A percentile compares a stretch with the other conserved stretches of the same genome.
Conservation (phyloP, 2,888 invertebrate species). For the Azorinus chamasolen region DNA sequence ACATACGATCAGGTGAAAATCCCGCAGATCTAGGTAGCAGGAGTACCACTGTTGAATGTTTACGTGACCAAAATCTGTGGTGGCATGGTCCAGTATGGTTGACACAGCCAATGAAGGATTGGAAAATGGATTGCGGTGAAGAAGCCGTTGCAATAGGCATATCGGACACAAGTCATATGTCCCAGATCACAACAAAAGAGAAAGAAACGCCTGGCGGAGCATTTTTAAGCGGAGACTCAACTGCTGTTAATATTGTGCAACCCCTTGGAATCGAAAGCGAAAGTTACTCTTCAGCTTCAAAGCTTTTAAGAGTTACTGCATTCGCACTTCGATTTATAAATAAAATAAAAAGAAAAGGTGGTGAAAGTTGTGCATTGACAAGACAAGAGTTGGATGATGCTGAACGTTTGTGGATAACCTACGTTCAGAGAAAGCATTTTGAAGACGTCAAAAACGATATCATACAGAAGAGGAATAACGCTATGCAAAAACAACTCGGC, state of each 20-base stretch:
- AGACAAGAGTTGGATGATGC: conserved; percentile 25
- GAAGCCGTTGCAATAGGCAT: neutral
- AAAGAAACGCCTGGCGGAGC: neutral
- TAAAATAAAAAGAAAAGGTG: conserved; percentile 8
- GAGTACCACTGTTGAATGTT: neutral
- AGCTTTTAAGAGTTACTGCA: conserved; percentile 30
- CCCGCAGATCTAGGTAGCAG: conserved; percentile 21
- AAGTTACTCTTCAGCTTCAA: conserved; percentile 23
- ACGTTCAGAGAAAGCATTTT: conserved; percentile 15
- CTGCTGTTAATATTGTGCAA: neutral
- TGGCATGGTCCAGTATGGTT: conserved; percentile 35
- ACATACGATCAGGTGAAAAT: conserved; percentile 17
- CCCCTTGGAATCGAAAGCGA: conserved; percentile 25
- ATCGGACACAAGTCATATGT: neutral
- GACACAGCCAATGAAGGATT: neutral
- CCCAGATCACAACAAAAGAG: neutral
- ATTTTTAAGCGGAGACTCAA: neutral
- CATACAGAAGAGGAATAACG: too few species aligned
- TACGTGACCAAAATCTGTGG: conserved; percentile 3
- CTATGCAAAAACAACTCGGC: conserved; percentile 8
- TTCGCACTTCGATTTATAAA: conserved; percentile 13
- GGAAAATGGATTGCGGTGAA: neutral
- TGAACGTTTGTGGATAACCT: conserved; percentile 28
- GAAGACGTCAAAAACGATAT: neutral
- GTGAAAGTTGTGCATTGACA: neutral